A percentile compares a stretch with the other conserved stretches of the same genome.
Conservation (phyloP, 2,113 vertebrate genomes). For the Cephalophus harveyi region DNA sequence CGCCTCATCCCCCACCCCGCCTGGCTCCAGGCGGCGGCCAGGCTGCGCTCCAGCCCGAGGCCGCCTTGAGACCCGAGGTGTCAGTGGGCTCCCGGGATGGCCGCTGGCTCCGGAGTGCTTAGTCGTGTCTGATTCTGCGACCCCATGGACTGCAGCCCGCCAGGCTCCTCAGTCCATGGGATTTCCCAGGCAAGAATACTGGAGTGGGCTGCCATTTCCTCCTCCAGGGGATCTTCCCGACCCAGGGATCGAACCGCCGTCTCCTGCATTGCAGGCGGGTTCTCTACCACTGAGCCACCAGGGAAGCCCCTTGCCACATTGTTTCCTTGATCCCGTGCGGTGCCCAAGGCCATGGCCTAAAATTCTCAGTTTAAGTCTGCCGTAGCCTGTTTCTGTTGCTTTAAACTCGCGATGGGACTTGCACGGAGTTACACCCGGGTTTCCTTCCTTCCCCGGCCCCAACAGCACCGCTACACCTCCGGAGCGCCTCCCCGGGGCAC, state of each 20-base stretch:
- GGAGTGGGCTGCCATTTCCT: background rate
- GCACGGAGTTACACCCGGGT: background rate
- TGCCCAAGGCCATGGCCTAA: background rate
- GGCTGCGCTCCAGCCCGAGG: background rate
- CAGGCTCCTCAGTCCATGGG: background rate
- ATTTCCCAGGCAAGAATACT: background rate
- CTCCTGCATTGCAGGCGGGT: background rate
- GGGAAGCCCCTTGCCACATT: background rate
- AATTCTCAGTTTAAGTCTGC: background rate
- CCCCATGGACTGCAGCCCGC: background rate
- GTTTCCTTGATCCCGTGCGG: background rate
- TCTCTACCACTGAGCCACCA: background rate
- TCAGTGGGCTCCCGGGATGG: background rate
- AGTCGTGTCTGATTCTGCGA: background rate
- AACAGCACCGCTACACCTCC: background rate
- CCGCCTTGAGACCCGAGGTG: background rate
- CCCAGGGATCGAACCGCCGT: background rate
- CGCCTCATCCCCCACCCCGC: background rate
- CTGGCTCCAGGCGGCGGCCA: fast-evolving
- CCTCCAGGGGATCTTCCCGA: background rate
- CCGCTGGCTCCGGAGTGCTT: fast-evolving
- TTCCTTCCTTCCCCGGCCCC: background rate
- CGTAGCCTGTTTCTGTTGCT: background rate
- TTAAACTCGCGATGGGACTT: background rate
- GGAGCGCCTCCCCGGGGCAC: background rate